Evolutionary conservation across 30 jellyfish, hydroid and myxozoan genomes (phyloP), one percentile per base, ranked within the genome.

Genomic region (Aurelia aurita): DNA sequence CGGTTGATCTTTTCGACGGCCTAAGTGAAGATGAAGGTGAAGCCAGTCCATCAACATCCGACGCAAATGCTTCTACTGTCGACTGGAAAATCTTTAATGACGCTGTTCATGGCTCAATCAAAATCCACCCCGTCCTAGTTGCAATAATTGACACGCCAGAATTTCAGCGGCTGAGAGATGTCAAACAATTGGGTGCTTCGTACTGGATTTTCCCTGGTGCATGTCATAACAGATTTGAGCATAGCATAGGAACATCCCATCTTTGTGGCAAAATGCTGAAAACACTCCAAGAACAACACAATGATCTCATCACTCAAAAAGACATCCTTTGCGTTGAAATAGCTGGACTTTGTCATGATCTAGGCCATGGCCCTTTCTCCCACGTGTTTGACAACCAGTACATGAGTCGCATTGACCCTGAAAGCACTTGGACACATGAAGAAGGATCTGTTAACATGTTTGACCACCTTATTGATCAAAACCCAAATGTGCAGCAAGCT

Each of bases 351-450:
- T 82, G 95, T 73, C 97, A 90, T 53, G 97, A 90, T 45, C 39
- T 90, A 22, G 97, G 97, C 62, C 97, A 90, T 84, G 97, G 97
- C 22, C 95, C 97, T 23, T 90, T 90, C 62, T 90, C 97, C 2
- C 97, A 90, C 65, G 91, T 90, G 29, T 90, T 82, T 90, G 95
- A 84, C 59, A 77, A 59, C 31, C 86, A 60, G 34, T 90, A 75
- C 66, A 70, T 81, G 64, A 76, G 53, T 57, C 78, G 11, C 8
- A 46, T 70, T 3, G 47, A 32, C 26, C 97, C 96, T 0, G 87
- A 31, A 2, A 55, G 90, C 51, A 29, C 25, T 1, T 94, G 97
- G 99, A 59, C 74, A 1, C 99, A 95, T 64, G 99, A 95, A 58
- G 72, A 85, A 74, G 96, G 87, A 16, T 95, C 99, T 20, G 59